Conservation (phyloP, 2,113 vertebrate genomes). For the Periophthalmus modestus region DNA sequence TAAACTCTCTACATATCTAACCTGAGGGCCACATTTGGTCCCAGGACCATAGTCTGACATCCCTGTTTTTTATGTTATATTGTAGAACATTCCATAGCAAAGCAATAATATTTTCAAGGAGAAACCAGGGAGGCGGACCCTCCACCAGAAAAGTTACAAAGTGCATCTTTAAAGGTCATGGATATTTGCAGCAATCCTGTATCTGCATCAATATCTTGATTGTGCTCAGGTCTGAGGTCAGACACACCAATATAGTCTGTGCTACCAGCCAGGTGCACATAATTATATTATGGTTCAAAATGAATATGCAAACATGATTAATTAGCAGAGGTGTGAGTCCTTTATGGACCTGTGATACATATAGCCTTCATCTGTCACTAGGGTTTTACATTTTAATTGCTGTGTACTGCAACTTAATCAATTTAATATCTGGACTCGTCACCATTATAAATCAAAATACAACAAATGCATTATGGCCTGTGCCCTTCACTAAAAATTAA, state of each 20-base stretch:
- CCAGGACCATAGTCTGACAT: no score
- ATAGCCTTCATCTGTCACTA: slow-evolving; percentile 2
- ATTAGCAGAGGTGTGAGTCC: slow-evolving; percentile 16
- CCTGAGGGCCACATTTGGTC: no score
- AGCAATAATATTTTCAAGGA: no score
- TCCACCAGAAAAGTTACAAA: not conserved
- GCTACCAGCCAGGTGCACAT: slow-evolving; percentile 34
- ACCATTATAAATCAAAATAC: not conserved
- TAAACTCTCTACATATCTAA: no score
- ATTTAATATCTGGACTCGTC: not conserved
- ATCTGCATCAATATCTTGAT: slow-evolving; percentile 48
- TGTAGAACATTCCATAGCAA: not conserved
- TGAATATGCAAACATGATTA: slow-evolving; percentile 24
- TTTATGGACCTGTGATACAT: not conserved
- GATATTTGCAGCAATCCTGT: slow-evolving; percentile 16
- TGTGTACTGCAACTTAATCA: not conserved
- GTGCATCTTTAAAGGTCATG: not conserved
- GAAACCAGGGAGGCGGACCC: no score
- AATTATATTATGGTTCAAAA: slow-evolving; percentile 35
- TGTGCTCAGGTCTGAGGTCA: slow-evolving; percentile 30
- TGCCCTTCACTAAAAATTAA: not conserved
- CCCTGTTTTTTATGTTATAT: no score
- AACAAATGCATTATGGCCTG: not conserved
- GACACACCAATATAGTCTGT: slow-evolving; percentile 26
- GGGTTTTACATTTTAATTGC: not conserved